A percentile compares a stretch with the other conserved stretches of the same genome.
Conservation (phyloP, 2,113 vertebrate genomes). For the Actinemys pallida region DNA sequence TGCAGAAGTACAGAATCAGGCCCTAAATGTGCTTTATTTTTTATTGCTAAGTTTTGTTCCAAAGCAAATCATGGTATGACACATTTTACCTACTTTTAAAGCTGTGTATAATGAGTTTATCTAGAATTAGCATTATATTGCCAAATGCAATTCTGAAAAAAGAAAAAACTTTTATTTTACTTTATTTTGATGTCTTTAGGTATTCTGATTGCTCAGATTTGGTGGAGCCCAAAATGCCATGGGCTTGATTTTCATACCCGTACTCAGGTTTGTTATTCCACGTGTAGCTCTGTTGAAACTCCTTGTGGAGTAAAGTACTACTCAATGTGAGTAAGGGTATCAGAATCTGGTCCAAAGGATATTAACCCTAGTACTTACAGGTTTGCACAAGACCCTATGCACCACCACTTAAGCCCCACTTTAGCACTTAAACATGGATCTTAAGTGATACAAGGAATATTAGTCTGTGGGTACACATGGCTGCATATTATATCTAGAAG, state of each 20-base stretch:
- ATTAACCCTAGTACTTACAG: not conserved
- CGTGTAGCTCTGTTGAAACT: not conserved
- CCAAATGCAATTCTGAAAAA: not conserved
- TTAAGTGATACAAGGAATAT: not conserved
- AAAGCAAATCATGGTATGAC: not conserved
- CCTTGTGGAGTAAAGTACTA: not conserved
- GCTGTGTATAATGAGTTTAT: not conserved
- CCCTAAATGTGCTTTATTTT: not conserved
- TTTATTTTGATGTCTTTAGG: not conserved
- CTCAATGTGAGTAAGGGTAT: not conserved
- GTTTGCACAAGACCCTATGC: not conserved
- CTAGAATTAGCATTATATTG: not conserved
- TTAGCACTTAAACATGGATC: not conserved
- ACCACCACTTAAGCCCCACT: not conserved
- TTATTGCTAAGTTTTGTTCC: not conserved
- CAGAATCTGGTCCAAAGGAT: not conserved
- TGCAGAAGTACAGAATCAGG: not conserved
- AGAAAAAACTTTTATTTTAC: not conserved
- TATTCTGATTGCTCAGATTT: not conserved
- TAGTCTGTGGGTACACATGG: not conserved
- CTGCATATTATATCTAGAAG: not conserved
- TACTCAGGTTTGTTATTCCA: not conserved
- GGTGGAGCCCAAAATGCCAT: not conserved
- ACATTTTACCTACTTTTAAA: not conserved
- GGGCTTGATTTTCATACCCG: not conserved